Evolutionary conservation across 2,888 invertebrate species (phyloP).

Genomic region (Sylvicola fuscatus): DNA sequence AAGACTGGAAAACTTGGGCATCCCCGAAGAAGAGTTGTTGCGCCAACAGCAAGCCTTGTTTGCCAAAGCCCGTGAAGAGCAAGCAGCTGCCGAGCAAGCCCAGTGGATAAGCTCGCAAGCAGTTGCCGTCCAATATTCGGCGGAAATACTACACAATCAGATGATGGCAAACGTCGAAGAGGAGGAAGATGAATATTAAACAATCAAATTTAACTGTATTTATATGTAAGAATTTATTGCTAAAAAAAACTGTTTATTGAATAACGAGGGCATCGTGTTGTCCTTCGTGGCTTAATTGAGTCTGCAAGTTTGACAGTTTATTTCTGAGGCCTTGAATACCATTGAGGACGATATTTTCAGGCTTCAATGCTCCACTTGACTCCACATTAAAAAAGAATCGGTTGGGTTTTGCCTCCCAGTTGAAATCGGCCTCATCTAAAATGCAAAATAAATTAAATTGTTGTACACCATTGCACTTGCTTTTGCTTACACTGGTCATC

Average conservation of each 20-base stretch:
- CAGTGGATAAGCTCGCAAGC: constrained; percentile 64
- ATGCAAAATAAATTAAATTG: constrained; percentile 7
- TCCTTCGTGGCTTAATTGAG: constrained; percentile 70
- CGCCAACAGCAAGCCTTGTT: constrained; percentile 95
- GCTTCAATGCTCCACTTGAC: constrained; percentile 80
- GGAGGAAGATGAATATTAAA: not conserved
- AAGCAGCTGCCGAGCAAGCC: constrained; percentile 81
- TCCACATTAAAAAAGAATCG: constrained; percentile 97
- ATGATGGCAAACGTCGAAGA: not conserved
- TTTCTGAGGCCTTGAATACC: constrained; percentile 85
- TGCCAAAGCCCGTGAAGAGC: constrained; percentile 86
- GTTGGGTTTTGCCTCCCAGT: constrained; percentile 87
- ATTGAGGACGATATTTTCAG: constrained; percentile 92
- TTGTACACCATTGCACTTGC: too few species aligned
- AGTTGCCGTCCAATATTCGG: constrained; percentile 1
- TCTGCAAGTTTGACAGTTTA: constrained; percentile 88
- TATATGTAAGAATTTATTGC: not conserved
- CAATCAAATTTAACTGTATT: not conserved
- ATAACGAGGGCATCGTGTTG: constrained; percentile 51
- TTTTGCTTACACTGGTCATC: constrained; percentile 74
- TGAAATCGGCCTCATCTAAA: constrained; percentile 73
- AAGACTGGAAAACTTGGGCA: constrained; percentile 89
- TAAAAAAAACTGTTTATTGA: not conserved
- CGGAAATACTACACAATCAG: too few species aligned
- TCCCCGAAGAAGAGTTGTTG: constrained; percentile 92